phyloP scores from a whole-genome alignment of 2,888 invertebrate species.

The Aphidoletes aphidimyza region DNA sequence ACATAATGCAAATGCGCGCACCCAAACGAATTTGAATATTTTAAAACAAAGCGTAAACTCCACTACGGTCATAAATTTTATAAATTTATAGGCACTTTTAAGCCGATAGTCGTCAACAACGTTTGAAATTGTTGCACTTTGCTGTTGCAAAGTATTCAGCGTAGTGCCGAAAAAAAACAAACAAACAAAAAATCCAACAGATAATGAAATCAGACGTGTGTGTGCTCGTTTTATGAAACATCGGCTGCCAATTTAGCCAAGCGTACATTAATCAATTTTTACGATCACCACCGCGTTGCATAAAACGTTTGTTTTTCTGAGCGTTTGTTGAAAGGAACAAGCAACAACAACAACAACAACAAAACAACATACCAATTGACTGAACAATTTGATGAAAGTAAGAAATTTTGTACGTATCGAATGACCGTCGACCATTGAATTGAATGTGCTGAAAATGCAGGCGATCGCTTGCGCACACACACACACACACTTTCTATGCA shows the following conservation, averaged over 20 bases:
- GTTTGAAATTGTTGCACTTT: neutral
- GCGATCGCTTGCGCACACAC: neutral
- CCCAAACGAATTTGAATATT: neutral
- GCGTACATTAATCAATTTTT: slow-evolving; percentile 46
- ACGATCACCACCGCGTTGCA: slow-evolving; percentile 13
- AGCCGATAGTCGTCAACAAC: neutral
- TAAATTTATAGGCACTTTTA: slow-evolving; percentile 9
- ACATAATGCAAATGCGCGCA: neutral
- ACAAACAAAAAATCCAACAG: neutral
- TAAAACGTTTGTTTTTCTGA: slow-evolving; percentile 45
- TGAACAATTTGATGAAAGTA: slow-evolving; percentile 50
- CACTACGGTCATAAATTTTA: too few species aligned
- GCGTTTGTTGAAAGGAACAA: neutral
- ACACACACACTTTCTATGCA: slow-evolving; percentile 43
- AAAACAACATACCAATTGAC: neutral
- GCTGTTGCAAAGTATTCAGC: neutral
- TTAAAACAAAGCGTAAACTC: neutral
- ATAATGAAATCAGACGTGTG: neutral
- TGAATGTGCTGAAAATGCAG: too few species aligned
- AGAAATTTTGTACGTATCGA: slow-evolving; percentile 22
- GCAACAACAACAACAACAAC: neutral
- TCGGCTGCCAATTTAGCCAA: slow-evolving; percentile 32
- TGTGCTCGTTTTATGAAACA: neutral
- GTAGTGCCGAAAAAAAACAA: neutral
- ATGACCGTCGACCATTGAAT: too few species aligned